Evolutionary conservation across 2,113 vertebrate genomes (phyloP).

Genomic region (Odontophorus gujanensis): DNA sequence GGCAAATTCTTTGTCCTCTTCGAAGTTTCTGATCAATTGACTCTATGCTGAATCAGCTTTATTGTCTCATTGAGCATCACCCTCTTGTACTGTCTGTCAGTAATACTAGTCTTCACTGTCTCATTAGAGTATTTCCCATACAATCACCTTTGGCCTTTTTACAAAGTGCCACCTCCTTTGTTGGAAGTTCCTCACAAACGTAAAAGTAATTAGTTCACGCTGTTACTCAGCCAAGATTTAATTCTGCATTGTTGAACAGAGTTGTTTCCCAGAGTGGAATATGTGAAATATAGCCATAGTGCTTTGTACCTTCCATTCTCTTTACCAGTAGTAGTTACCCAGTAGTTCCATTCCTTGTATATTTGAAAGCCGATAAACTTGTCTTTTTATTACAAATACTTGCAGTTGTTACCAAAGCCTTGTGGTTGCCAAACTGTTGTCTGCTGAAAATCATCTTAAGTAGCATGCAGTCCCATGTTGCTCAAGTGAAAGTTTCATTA

Average conservation of each 20-base stretch:
- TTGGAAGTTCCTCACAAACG: not conserved
- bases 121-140: slow-evolving; percentile 12
- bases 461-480: not conserved
- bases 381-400: not conserved
- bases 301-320: not conserved
- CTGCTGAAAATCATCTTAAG: not conserved
- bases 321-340: not conserved
- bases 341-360: not conserved
- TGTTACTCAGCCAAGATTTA: not conserved
- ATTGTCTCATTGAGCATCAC: not conserved
- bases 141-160: not conserved
- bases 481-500: not conserved
- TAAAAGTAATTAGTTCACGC: not conserved
- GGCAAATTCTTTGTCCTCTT: slow-evolving; percentile 22
- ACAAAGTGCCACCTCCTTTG: not conserved
- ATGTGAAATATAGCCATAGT: not conserved
- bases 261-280: not conserved
- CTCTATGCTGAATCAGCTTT: slow-evolving; percentile 23
- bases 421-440: not conserved
- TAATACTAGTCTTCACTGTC: slow-evolving; percentile 7
- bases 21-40: slow-evolving; percentile 37
- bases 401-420: not conserved
- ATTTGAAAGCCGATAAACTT: not conserved
- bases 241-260: not conserved
- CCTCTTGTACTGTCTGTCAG: not conserved